Conservation (phyloP, 2,797 vertebrate species). For the Glossophaga mutica region DNA sequence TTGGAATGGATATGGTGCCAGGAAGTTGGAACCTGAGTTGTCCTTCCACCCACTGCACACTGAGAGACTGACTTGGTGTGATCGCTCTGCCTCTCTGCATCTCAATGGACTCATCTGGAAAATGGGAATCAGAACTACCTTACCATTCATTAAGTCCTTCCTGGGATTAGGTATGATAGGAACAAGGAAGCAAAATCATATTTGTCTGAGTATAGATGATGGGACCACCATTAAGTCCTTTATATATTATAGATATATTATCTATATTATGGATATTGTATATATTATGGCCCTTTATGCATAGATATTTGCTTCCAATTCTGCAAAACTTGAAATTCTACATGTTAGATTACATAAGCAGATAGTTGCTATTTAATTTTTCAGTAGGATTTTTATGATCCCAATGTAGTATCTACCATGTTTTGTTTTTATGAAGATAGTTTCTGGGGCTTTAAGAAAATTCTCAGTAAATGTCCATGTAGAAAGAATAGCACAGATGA, state of each 20-base stretch:
- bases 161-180: neutral
- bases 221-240: neutral
- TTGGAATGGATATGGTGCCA: neutral
- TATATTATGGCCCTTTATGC: neutral
- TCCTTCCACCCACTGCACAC: neutral
- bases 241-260: neutral
- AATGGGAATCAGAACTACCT: neutral
- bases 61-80: neutral
- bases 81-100: neutral
- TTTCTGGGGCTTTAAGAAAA: neutral
- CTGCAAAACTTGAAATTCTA: neutral
- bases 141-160: neutral
- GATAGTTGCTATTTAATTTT: neutral
- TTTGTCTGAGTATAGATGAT: neutral
- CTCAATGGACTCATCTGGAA: neutral
- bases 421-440: conserved; percentile 10
- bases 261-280: neutral
- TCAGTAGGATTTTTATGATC: neutral
- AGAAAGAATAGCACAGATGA: neutral
- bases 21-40: neutral
- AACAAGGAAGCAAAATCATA: neutral
- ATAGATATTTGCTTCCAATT: neutral
- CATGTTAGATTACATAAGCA: neutral
- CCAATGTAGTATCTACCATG: neutral
- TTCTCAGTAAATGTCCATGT: neutral